Conservation (phyloP, 2,888 invertebrate genomes). For the Eueremaeus valkanovi region DNA sequence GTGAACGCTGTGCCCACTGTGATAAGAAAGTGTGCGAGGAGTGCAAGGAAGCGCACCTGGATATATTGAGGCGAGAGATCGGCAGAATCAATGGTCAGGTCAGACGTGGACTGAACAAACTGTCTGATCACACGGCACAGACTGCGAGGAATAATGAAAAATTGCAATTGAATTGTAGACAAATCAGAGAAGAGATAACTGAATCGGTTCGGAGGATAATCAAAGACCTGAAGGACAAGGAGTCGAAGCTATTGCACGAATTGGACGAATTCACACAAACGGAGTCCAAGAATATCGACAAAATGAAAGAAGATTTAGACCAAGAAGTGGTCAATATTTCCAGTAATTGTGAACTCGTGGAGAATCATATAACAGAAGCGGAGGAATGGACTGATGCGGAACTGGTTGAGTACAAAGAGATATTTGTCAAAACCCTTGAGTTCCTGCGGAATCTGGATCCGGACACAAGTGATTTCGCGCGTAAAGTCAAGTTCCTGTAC, state of each 20-base stretch:
- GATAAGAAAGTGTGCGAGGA: conserved; percentile 95
- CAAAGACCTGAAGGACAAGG: conserved; percentile 56
- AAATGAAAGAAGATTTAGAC: conserved; percentile 87
- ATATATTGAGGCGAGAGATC: conserved; percentile 86
- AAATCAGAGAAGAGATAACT: conserved; percentile 88
- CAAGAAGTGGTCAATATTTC: conserved; percentile 90
- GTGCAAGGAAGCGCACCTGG: conserved; percentile 90
- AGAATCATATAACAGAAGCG: conserved; percentile 69
- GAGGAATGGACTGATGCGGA: conserved; percentile 47
- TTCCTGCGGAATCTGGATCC: conserved; percentile 89
- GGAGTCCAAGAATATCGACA: conserved; percentile 77
- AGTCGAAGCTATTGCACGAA: conserved; percentile 59
- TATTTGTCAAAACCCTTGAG: conserved; percentile 90
- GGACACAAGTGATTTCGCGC: conserved; percentile 78
- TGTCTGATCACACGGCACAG: conserved; percentile 73
- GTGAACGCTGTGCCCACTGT: conserved; percentile 86
- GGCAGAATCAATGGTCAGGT: conserved; percentile 62
- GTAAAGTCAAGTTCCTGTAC: conserved; percentile 68
- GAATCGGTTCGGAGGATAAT: conserved; percentile 62
- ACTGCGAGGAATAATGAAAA: conserved; percentile 80
- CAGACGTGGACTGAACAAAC: conserved; percentile 72
- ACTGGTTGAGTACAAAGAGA: conserved; percentile 81
- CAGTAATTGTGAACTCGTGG: conserved; percentile 93
- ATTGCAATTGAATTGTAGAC: conserved; percentile 80
- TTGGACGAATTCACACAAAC: conserved; percentile 83